Conservation (phyloP, 1,140 invertebrate genomes). For the Scaptomyza graminum region DNA sequence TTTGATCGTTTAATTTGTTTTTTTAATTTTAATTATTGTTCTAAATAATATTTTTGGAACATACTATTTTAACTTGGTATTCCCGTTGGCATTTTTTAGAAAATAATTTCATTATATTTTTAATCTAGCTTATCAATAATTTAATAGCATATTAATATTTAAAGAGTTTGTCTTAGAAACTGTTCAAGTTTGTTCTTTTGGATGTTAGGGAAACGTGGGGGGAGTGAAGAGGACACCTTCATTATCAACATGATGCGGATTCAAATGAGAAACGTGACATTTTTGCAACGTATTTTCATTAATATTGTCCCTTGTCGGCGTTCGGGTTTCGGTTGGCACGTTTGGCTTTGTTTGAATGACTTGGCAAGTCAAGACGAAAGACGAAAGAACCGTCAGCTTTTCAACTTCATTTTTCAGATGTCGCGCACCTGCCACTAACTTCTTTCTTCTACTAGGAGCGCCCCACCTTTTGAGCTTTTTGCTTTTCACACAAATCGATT, state of each 20-base stretch:
- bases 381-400: conserved; percentile 39
- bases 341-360: conserved; percentile 54
- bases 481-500: conserved; percentile 82
- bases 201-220: no score
- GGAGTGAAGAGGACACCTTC: neutral
- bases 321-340: conserved; percentile 25
- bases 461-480: conserved; percentile 71
- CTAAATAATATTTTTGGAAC: no score
- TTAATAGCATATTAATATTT: neutral
- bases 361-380: conserved; percentile 48
- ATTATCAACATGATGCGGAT: conserved; percentile 40
- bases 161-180: neutral
- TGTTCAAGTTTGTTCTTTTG: neutral
- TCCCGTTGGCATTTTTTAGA: no score
- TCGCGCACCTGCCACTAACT: conserved; percentile 70
- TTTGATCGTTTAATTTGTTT: neutral
- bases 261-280: conserved; percentile 50
- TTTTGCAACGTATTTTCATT: conserved; percentile 53
- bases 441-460: conserved; percentile 40
- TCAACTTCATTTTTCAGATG: conserved; percentile 77
- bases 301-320: conserved; percentile 40
- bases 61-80: no score
- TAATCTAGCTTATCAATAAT: no score
- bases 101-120: no score
- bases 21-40: neutral